Evolutionary conservation across 1,140 invertebrate genomes (phyloP), one percentile per base, ranked within the genome.

Genomic region (Heliconius himera): DNA sequence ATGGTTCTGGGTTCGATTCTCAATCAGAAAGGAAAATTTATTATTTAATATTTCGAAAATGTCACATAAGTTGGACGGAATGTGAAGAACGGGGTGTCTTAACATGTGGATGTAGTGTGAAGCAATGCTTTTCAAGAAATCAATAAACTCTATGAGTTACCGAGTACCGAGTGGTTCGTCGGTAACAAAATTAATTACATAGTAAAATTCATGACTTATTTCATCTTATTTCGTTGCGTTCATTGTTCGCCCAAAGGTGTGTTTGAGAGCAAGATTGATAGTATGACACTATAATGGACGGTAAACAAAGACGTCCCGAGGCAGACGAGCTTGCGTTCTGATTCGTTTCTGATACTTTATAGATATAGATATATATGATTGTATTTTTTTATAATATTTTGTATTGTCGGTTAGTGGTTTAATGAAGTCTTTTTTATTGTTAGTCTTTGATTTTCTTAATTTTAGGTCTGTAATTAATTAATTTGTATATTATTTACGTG

Each of bases 151-250:
- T 18, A 18, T 20, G 49, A 51, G 49, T 20, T 22, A 56, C n/a
- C n/a, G 26, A 20, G n/a, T n/a, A n/a, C n/a, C n/a, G n/a, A n/a
- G n/a, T n/a, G n/a, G n/a, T n/a, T n/a, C 54, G 38, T 22, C 20
- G 9, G 73, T 75, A 72, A 33, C 51, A 80, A 71, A 76, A 73
- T 73, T 80, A 76, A 76, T 79, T 73, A 74, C 36, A 8, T 41
- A 26, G 70, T 56, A n/a, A 36, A 38, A 71, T 70, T 78, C 9
- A 56, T 41, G 49, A 49, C 33, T 60, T 60, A 33, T 41, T 72
- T 72, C n/a, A 16, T 38, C 70, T 66, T 66, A 41, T 72, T 72
- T 72, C 20, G 33, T 22, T 72, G 18, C 13, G 36, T 72, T 38
- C 20, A 41, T 72, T 72, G 36, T 72, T 41, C 22, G n/a, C 33